Percentiles rank a stretch among this genome's conserved stretches.
Evolutionary conservation across 2,797 vertebrate species (phyloP).

Genomic region (Todus mexicanus): DNA sequence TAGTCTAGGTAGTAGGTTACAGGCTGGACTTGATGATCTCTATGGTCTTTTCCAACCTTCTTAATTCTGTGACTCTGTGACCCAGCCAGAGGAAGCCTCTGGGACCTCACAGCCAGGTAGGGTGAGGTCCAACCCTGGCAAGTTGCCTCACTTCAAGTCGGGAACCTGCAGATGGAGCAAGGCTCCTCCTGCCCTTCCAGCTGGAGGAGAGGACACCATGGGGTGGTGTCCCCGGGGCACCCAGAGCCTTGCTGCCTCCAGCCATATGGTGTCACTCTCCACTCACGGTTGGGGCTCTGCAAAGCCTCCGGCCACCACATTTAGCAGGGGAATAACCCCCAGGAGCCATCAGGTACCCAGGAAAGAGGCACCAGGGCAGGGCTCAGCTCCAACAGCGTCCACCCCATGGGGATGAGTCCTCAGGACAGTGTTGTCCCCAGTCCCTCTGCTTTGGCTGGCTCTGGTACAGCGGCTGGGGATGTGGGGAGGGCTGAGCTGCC

Average conservation of each 20-base stretch:
- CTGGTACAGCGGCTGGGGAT: background rate
- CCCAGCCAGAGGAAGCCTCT: background rate
- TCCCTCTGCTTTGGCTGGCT: background rate
- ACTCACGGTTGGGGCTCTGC: background rate
- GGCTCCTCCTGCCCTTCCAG: background rate
- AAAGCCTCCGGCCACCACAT: background rate
- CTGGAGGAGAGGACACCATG: rapidly evolving
- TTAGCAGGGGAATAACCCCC: background rate
- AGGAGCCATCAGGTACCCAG: background rate
- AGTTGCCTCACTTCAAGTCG: background rate
- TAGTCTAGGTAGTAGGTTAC: too few relatives aligned
- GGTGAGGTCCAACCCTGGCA: rapidly evolving
- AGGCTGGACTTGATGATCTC: too few relatives aligned
- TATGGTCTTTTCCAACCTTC: too few relatives aligned
- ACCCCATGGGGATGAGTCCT: rapidly evolving
- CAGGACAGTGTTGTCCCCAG: background rate
- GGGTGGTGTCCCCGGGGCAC: background rate
- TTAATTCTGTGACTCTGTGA: too few relatives aligned
- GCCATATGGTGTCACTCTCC: background rate
- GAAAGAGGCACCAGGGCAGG: background rate
- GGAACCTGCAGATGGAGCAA: rapidly evolving
- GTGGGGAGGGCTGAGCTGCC: background rate
- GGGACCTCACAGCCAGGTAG: background rate
- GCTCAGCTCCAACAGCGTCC: background rate
- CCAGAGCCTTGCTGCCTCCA: background rate